phyloP scores from a whole-genome alignment of 2,888 invertebrate genomes.

The Hydrotaea cyrtoneurina region DNA sequence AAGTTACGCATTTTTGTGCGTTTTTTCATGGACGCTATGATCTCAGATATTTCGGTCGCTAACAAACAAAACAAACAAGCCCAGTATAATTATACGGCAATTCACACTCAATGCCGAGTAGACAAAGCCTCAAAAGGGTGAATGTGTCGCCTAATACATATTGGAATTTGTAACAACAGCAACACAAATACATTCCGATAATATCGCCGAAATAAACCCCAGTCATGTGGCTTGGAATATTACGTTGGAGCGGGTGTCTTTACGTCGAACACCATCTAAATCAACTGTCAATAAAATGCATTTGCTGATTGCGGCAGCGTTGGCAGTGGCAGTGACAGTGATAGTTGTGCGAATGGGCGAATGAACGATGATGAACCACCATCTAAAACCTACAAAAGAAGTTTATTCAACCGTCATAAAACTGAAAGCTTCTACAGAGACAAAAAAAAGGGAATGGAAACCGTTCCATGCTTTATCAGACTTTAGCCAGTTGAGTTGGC shows the following conservation, averaged over 20 bases:
- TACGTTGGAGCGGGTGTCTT: too few relatives aligned
- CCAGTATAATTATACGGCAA: background rate
- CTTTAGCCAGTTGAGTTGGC: constrained; percentile 61
- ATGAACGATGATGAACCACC: background rate
- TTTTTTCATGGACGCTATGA: too few relatives aligned
- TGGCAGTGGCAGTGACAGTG: background rate
- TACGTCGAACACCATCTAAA: constrained; percentile 50
- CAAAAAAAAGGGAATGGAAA: constrained; percentile 41
- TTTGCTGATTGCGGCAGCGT: constrained; percentile 25
- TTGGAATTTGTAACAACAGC: too few relatives aligned
- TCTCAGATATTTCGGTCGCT: background rate
- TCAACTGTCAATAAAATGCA: constrained; percentile 64
- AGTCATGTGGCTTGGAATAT: too few relatives aligned
- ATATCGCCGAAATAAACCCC: too few relatives aligned
- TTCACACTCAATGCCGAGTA: background rate
- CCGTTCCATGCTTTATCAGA: constrained; percentile 58
- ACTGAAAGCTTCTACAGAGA: constrained; percentile 46
- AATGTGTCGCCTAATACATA: background rate
- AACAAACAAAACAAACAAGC: background rate
- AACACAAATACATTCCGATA: too few relatives aligned
- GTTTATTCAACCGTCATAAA: constrained; percentile 68
- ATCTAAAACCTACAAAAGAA: constrained; percentile 25
- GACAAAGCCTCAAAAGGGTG: background rate
- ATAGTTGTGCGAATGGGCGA: background rate
- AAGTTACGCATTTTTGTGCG: too few relatives aligned